phyloP scores from a whole-genome alignment of 2,888 invertebrate species.

The Phanerotoma sp. region DNA sequence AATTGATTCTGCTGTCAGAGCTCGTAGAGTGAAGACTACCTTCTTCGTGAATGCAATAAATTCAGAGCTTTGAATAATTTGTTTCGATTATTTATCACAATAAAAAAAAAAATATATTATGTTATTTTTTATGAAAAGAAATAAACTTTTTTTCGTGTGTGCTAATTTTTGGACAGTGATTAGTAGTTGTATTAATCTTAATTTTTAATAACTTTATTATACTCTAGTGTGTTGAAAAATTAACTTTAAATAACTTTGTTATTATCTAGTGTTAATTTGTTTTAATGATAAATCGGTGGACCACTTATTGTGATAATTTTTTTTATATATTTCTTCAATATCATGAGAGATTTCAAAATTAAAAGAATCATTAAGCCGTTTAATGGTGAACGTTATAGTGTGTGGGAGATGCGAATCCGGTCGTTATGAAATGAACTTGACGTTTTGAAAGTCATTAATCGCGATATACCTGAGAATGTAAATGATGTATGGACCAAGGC shows the following conservation, averaged over 20 bases:
- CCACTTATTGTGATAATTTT: too few species aligned
- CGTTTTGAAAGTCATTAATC: background rate
- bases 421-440: background rate
- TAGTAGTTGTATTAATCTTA: background rate
- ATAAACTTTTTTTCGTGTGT: too few species aligned
- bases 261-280: too few species aligned
- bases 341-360: background rate
- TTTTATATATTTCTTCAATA: too few species aligned
- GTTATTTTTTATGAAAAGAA: too few species aligned
- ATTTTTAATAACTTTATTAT: background rate
- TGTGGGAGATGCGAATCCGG: background rate
- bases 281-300: background rate
- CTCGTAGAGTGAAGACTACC: too few species aligned
- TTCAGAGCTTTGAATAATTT: too few species aligned
- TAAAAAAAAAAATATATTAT: too few species aligned
- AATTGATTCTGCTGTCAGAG: too few species aligned
- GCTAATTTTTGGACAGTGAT: background rate
- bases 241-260: background rate
- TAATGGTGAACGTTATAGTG: background rate
- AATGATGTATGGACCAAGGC: background rate
- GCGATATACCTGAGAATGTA: background rate
- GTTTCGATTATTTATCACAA: too few species aligned
- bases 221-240: background rate
- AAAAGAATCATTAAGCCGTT: conserved; percentile 2
- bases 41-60: too few species aligned